Evolutionary conservation across 2,113 vertebrate species (phyloP).

Genomic region (Notechis scutatus): DNA sequence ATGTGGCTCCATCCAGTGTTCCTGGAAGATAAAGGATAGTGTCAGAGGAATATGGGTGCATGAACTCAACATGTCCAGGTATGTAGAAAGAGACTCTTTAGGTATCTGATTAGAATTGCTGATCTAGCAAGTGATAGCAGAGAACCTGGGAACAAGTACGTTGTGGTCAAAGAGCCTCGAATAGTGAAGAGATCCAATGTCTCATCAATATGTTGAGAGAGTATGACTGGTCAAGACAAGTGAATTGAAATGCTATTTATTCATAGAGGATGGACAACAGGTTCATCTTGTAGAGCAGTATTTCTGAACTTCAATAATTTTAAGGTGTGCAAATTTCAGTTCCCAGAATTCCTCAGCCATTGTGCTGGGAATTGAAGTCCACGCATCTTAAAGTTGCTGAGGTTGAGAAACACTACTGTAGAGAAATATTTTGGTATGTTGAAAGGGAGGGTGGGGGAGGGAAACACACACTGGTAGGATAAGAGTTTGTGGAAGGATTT

Average conservation of each 20-base stretch:
- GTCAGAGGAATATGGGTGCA: neutral
- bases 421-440: constrained; percentile 2
- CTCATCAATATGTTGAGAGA: neutral
- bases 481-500: neutral
- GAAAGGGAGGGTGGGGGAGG: neutral
- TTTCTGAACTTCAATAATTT: neutral
- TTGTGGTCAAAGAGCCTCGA: neutral
- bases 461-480: neutral
- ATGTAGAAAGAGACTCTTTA: constrained; percentile 7
- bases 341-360: neutral
- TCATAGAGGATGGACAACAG: neutral
- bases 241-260: constrained; percentile 22
- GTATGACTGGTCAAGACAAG: neutral
- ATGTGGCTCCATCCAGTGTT: constrained; percentile 40
- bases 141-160: neutral
- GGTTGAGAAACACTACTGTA: neutral
- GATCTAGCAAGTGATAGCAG: neutral
- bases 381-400: neutral
- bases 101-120: constrained; percentile 1
- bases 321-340: neutral
- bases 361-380: neutral
- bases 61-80: neutral
- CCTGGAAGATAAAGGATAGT: neutral
- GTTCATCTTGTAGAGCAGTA: neutral
- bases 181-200: neutral